Percentiles rank a stretch among this genome's conserved stretches.
These are phyloP conservation scores for Drosophila formosana DNA, from an alignment of 2,888 invertebrate genomes.

Conservation along the genomic window DNA sequence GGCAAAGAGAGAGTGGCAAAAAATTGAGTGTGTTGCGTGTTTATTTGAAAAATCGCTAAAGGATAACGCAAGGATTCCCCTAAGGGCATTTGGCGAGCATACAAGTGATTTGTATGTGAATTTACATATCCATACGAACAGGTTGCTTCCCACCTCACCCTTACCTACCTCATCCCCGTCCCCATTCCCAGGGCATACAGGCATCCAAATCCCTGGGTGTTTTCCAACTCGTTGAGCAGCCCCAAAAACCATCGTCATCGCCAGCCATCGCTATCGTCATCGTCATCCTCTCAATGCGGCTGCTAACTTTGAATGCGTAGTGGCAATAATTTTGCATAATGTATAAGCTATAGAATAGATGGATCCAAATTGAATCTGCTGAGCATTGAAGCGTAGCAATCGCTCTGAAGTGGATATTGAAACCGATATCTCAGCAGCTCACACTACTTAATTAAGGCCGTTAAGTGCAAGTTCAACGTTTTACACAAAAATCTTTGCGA, in stretches of 20 bases:
- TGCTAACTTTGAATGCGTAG: conserved; percentile 35
- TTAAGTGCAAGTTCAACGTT: conserved; percentile 80
- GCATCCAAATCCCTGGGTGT: conserved; percentile 66
- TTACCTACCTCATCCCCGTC: neutral
- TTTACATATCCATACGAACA: conserved; percentile 76
- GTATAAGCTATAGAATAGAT: conserved; percentile 63
- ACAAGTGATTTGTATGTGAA: conserved; percentile 83
- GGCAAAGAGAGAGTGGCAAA: conserved; percentile 26
- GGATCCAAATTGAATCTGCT: conserved; percentile 79
- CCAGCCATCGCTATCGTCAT: conserved; percentile 7
- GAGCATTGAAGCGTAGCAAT: conserved; percentile 58
- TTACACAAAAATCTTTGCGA: conserved; percentile 33
- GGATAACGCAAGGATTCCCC: conserved; percentile 81
- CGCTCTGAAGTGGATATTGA: conserved; percentile 23
- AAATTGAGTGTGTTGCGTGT: conserved; percentile 64
- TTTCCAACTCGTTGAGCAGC: conserved; percentile 81
- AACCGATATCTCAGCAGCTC: conserved; percentile 44
- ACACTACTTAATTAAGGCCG: conserved; percentile 29
- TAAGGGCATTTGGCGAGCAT: conserved; percentile 74
- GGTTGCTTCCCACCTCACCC: neutral
- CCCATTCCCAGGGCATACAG: too few relatives aligned
- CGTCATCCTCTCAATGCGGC: neutral
- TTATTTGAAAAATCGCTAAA: conserved; percentile 80
- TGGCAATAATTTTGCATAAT: conserved; percentile 83
- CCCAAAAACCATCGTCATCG: conserved; percentile 32